Conservation (phyloP, 2,797 vertebrate genomes). For the Danionella dracula region DNA sequence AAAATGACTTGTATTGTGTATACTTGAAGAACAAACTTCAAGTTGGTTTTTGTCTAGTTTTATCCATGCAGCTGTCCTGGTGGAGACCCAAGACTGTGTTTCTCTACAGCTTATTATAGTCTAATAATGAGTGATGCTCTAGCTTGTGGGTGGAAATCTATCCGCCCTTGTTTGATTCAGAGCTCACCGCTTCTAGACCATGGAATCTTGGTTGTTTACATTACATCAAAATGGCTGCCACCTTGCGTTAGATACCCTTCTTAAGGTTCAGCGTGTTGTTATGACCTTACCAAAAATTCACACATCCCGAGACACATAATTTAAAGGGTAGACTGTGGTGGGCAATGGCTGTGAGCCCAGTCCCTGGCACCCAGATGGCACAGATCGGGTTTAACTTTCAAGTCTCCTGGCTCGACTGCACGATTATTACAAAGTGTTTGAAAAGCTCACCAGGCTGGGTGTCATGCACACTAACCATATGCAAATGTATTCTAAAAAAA, state of each 20-base stretch:
- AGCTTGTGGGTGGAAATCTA: background rate
- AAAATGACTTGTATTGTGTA: no score
- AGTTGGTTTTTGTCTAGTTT: background rate
- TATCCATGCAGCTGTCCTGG: background rate
- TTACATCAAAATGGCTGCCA: conserved; percentile 15
- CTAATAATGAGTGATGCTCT: background rate
- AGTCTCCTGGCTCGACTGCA: conserved; percentile 14
- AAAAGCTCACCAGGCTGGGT: conserved; percentile 25
- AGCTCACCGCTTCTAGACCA: background rate
- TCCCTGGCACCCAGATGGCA: conserved; percentile 27
- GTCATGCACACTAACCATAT: conserved; percentile 11
- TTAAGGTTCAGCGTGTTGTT: background rate
- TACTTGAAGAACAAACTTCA: background rate
- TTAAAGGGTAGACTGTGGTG: conserved; percentile 22
- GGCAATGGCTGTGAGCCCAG: conserved; percentile 22
- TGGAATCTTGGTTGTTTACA: background rate
- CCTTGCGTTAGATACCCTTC: background rate
- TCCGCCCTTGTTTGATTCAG: background rate
- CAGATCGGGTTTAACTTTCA: conserved; percentile 38
- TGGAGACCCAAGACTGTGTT: background rate
- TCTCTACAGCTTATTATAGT: background rate
- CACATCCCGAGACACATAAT: conserved; percentile 2
- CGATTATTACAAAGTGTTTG: background rate
- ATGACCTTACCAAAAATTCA: background rate
- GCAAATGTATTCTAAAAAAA: conserved; percentile 21